Base-by-base conservation (phyloP, 2,797 vertebrate genomes). In the Myotis myotis region DNA sequence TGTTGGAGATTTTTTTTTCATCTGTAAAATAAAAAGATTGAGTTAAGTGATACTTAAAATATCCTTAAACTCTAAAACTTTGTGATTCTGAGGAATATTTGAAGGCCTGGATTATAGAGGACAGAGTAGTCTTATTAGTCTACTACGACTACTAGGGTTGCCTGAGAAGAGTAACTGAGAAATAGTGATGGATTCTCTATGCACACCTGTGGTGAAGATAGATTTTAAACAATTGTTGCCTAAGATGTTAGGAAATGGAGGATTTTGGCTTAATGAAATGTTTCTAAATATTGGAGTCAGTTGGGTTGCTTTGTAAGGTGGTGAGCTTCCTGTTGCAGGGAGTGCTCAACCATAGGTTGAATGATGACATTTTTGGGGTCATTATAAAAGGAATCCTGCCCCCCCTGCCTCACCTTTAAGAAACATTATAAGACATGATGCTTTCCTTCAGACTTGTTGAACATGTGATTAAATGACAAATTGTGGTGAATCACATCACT, bases 61-160 rank as follows among this genome's bases (percentile, higher is more conserved):
- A 33, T 8, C 44, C 57, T 51, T 66, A 92, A 82, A 36, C 16
- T 85, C 23, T 47, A 79, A 62, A 91, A 70, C 84, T 89, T 22
- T 89, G 44, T 89, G 84, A 87, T 85, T 94, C 36, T 85, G 86
- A 90, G 82, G 70, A 82, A 60, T 72, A 82, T 36, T 83, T 90
- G 82, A 92, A 94, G 57, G 28, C 86, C 10, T 93, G 88, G 8
- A 78, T 44, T 81, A 2, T 8, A 71, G 51, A 78, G 36, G 44
- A 78, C 55, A 79, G 17, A 57, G 72, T 28, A 12, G 17, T 49
- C 60, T 51, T 83, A 4, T 12, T 72, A 49, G 17, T 89, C 22
- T 70, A 20, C 57, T n/a, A 6, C 6, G 57, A 44, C 55, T n/a
- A 60, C 10, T 30, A 76, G 33, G 86, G 30, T 36, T 36, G 30